Conservation (phyloP, 1,140 invertebrate genomes). For the Amphibalanus amphitrite region DNA sequence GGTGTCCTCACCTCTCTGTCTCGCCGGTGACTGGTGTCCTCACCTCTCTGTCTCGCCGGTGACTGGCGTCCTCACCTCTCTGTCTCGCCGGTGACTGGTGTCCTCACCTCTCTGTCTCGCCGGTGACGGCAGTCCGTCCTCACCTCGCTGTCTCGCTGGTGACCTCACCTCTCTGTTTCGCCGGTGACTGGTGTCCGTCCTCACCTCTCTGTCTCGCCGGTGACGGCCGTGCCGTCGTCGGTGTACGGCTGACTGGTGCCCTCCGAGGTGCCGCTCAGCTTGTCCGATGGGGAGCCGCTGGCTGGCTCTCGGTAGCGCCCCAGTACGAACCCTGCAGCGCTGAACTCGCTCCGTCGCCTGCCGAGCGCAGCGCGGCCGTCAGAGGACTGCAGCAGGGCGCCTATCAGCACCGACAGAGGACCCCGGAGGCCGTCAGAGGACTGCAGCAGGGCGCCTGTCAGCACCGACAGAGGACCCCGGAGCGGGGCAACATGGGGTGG, state of each 20-base stretch:
- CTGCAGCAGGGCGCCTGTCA: no score
- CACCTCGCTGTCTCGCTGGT: not conserved
- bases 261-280: constrained; percentile 4
- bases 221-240: constrained; percentile 2
- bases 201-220: constrained; percentile 1
- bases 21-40: no score
- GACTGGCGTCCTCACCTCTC: not conserved
- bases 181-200: not conserved
- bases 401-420: no score
- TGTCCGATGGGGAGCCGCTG: not conserved
- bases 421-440: no score
- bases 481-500: no score
- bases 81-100: not conserved
- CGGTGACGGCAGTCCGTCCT: not conserved
- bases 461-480: no score
- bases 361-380: no score
- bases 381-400: no score
- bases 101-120: not conserved
- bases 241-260: not conserved
- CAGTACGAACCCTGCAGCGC: not conserved
- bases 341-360: not conserved
- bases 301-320: not conserved
- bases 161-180: no score
- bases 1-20: not conserved
- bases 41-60: not conserved